Percentiles rank a stretch among this genome's conserved stretches.
Conservation (phyloP, 2,888 invertebrate species). For the Acleris emargana region DNA sequence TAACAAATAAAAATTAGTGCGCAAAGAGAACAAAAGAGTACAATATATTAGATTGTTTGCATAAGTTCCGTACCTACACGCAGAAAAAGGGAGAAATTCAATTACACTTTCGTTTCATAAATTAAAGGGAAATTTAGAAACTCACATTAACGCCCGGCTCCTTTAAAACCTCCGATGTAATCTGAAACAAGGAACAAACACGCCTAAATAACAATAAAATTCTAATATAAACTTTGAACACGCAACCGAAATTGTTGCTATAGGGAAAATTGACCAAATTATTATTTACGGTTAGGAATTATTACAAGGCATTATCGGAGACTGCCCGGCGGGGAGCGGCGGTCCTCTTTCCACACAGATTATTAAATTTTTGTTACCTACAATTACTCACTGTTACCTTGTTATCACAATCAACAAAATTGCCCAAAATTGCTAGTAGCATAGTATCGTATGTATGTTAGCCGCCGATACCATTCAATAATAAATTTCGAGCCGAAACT, state of each 20-base stretch:
- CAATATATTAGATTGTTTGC: slow-evolving; percentile 40
- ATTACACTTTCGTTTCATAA: slow-evolving; percentile 69
- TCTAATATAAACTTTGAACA: slow-evolving; percentile 82
- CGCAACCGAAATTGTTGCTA: slow-evolving; percentile 77
- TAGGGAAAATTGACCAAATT: slow-evolving; percentile 81
- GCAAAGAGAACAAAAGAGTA: slow-evolving; percentile 28
- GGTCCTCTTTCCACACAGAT: slow-evolving; percentile 14
- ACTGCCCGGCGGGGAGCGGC: slow-evolving; percentile 27
- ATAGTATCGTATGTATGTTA: background rate
- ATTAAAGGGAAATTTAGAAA: slow-evolving; percentile 75
- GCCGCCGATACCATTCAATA: background rate
- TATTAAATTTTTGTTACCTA: slow-evolving; percentile 29
- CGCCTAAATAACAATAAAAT: slow-evolving; percentile 84
- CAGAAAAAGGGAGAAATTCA: slow-evolving; percentile 59
- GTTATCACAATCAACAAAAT: slow-evolving; percentile 18
- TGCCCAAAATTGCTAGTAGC: slow-evolving; percentile 6
- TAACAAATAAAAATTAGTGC: slow-evolving; percentile 33
- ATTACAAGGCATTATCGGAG: slow-evolving; percentile 74
- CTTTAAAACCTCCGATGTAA: slow-evolving; percentile 81
- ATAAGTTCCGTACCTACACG: slow-evolving; percentile 44
- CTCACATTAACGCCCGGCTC: slow-evolving; percentile 81
- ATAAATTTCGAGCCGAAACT: background rate
- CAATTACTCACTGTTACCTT: slow-evolving; percentile 15
- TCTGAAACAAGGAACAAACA: slow-evolving; percentile 84
- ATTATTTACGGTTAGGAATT: slow-evolving; percentile 81